Evolutionary conservation across 2,888 invertebrate species (phyloP), one percentile per base, ranked within the genome.

Genomic region (Cosmia pyralina): DNA sequence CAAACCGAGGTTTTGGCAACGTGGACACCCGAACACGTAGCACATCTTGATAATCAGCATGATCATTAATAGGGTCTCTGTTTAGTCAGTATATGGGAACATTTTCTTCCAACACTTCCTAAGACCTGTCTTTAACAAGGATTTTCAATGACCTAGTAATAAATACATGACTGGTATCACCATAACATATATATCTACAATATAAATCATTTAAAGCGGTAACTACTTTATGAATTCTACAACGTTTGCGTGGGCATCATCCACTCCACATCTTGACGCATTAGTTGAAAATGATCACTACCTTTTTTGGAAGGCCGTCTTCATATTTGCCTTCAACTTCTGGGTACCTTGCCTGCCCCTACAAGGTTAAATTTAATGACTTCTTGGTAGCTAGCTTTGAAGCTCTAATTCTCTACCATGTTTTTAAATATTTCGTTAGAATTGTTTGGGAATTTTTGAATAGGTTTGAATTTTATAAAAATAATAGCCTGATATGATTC

Each of bases 281-380:
- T 87, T 86, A 87, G 79, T 85, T 82, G 79, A 71, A 88, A 88
- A 72, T 83, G 86, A 83, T 83, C 85, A 74, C 83, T 85, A 79
- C 90, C 90, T 87, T 88, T 89, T 93, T 89, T 83, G 91, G 91
- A 89, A 91, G 83, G 88, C 88, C 79, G 89, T 86, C 85, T 82
- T 75, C 86, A 74, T 83, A 82, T 77, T 82, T 62, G 38, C 69
- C 63, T 28, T 28, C 28, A 28, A 79, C 77, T 85, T 75, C 69
- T 77, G 53, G 71, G 68, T 72, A 66, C 44, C 72, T 79, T 82
- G 63, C n/a, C 55, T 75, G 52, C n/a, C 55, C 63, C 19, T 28
- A 48, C 67, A 74, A 84, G 75, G 75, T 71, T 59, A 65, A n/a
- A 62, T 65, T 58, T 48, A 53, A 57, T 57, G 53, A 13, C 60